Conservation (phyloP, 92 coral and sea anemone species). For the Meandrina meandrites region DNA sequence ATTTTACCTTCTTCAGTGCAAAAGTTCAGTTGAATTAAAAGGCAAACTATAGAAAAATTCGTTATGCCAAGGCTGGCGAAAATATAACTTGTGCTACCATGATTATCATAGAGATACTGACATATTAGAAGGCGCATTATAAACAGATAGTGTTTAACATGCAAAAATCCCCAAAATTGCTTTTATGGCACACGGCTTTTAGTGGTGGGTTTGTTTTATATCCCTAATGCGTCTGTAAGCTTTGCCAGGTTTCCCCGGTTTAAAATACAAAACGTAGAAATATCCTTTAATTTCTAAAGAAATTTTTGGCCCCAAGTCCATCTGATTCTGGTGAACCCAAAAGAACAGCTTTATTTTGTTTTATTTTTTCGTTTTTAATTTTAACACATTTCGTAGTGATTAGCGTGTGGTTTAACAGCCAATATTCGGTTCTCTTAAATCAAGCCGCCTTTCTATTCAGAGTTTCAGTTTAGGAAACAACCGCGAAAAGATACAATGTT, state of each 20-base stretch:
- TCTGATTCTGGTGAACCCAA: neutral
- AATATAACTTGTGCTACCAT: neutral
- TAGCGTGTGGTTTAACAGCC: neutral
- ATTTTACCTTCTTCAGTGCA: neutral
- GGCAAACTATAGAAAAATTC: no score
- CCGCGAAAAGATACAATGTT: slow-evolving; percentile 8
- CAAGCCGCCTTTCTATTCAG: neutral
- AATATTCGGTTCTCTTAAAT: neutral
- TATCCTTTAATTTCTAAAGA: neutral
- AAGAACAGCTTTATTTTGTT: neutral
- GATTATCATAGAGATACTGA: neutral
- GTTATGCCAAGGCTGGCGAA: neutral
- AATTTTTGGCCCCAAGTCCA: neutral
- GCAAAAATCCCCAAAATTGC: slow-evolving; percentile 16
- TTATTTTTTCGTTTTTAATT: neutral
- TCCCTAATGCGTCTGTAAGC: neutral
- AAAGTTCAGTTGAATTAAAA: neutral
- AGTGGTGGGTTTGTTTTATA: neutral
- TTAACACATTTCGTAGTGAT: neutral
- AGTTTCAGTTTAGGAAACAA: neutral
- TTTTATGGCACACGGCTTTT: neutral
- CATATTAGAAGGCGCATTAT: neutral
- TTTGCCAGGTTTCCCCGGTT: neutral
- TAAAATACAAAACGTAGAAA: neutral
- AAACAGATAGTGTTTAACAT: neutral